Evolutionary conservation across 2,888 invertebrate genomes (phyloP).

Genomic region (Campaea margaritaria): DNA sequence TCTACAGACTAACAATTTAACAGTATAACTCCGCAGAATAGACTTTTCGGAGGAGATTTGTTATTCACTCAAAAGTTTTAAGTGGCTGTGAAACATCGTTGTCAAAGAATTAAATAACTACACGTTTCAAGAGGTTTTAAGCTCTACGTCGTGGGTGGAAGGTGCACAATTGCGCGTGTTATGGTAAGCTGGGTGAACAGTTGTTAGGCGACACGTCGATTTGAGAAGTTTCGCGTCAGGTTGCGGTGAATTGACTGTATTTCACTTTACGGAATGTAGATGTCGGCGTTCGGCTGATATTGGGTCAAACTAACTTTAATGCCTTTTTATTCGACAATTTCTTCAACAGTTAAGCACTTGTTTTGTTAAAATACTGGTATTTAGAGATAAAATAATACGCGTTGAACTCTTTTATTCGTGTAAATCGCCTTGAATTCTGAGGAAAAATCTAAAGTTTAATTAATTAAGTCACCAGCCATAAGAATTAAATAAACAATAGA

Average conservation of each 20-base stretch:
- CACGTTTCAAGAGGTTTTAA: conserved; percentile 25
- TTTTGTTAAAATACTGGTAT: not conserved
- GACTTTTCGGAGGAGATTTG: conserved; percentile 82
- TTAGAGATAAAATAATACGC: conserved; percentile 7
- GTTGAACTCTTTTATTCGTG: conserved; percentile 19
- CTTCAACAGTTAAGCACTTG: conserved; percentile 1
- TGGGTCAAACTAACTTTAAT: conserved; percentile 53
- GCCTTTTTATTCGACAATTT: conserved; percentile 37
- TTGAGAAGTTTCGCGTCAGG: conserved; percentile 65
- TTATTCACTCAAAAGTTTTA: conserved; percentile 84
- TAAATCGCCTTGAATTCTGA: conserved; percentile 3
- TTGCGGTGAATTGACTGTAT: conserved; percentile 67
- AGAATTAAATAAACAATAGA: conserved; percentile 38
- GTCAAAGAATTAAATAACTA: conserved; percentile 77
- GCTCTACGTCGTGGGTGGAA: conserved; percentile 53
- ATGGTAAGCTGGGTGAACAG: conserved; percentile 53
- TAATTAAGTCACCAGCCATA: conserved; percentile 27
- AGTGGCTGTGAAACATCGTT: conserved; percentile 83
- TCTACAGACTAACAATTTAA: conserved; percentile 79
- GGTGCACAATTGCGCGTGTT: conserved; percentile 58
- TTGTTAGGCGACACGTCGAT: conserved; percentile 69
- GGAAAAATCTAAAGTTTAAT: conserved; percentile 24
- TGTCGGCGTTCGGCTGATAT: conserved; percentile 45
- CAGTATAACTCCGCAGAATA: conserved; percentile 77
- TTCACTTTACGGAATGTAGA: conserved; percentile 61